phyloP scores from a whole-genome alignment of 2,797 vertebrate genomes.

The Leucoraja ocellata region DNA sequence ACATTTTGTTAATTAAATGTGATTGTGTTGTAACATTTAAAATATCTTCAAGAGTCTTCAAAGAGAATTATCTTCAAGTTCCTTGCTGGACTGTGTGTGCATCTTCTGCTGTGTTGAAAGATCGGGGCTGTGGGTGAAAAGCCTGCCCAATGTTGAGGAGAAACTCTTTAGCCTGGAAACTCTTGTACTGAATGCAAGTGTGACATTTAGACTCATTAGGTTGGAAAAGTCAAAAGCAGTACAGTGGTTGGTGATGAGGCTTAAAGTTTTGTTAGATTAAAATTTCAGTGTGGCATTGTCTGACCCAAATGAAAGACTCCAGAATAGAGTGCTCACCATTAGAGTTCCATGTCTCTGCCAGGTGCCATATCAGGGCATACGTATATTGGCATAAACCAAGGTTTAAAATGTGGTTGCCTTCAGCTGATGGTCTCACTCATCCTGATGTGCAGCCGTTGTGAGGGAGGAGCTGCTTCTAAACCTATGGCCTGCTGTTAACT shows the following conservation, averaged over 20 bases:
- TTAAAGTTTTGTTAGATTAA: not conserved
- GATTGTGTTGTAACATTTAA: not conserved
- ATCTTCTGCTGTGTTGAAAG: too few relatives aligned
- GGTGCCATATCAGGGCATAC: too few relatives aligned
- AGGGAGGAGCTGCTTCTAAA: not conserved
- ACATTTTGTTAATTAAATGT: not conserved
- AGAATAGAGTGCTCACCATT: not conserved
- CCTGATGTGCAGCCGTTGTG: not conserved
- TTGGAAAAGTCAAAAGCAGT: not conserved
- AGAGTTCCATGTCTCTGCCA: too few relatives aligned
- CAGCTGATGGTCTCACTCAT: not conserved
- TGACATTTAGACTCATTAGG: not conserved
- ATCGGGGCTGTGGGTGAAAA: not conserved
- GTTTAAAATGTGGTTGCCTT: not conserved
- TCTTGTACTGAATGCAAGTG: not conserved
- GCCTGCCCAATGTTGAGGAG: not conserved
- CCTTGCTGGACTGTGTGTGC: too few relatives aligned
- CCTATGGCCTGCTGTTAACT: not conserved
- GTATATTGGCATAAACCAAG: not conserved
- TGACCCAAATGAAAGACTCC: not conserved
- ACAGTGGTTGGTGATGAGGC: not conserved
- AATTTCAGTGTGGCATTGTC: not conserved
- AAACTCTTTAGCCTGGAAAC: not conserved
- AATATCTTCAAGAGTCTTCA: not conserved
- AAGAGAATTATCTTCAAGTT: not conserved